phyloP scores from a whole-genome alignment of 2,797 vertebrate species.

The Urocyon cinereoargenteus region DNA sequence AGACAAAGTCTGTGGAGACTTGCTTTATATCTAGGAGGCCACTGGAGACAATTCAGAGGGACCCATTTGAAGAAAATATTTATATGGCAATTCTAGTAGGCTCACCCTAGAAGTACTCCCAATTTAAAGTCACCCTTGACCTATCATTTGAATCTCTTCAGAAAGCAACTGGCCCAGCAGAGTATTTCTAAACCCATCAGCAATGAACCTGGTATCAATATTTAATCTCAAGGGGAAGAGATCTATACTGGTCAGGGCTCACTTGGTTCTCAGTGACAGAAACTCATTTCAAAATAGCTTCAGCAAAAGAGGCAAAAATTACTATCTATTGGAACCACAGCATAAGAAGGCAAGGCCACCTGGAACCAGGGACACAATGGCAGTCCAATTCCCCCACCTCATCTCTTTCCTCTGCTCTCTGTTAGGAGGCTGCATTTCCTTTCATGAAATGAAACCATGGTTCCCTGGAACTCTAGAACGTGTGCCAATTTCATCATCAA shows the following conservation, averaged over 20 bases:
- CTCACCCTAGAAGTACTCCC: not conserved
- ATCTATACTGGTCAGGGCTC: not conserved
- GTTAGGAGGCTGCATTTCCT: not conserved
- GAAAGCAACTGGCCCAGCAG: not conserved
- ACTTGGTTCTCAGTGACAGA: not conserved
- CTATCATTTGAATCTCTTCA: not conserved
- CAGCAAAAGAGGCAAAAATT: not conserved
- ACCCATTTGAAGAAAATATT: not conserved
- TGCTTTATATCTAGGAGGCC: not conserved
- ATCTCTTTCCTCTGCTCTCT: not conserved
- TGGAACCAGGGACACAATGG: not conserved
- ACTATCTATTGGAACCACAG: not conserved
- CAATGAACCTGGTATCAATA: not conserved
- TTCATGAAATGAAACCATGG: not conserved
- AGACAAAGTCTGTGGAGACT: not conserved
- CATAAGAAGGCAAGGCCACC: not conserved
- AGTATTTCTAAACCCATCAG: not conserved
- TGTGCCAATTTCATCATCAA: not conserved
- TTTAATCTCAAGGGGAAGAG: not conserved
- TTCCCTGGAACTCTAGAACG: not conserved
- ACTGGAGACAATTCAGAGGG: not conserved
- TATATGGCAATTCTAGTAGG: not conserved
- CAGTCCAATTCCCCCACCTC: not conserved
- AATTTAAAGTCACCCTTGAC: not conserved
- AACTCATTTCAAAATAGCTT: not conserved